Conservation (phyloP, 2,113 vertebrate genomes). For the Sula dactylatra region DNA sequence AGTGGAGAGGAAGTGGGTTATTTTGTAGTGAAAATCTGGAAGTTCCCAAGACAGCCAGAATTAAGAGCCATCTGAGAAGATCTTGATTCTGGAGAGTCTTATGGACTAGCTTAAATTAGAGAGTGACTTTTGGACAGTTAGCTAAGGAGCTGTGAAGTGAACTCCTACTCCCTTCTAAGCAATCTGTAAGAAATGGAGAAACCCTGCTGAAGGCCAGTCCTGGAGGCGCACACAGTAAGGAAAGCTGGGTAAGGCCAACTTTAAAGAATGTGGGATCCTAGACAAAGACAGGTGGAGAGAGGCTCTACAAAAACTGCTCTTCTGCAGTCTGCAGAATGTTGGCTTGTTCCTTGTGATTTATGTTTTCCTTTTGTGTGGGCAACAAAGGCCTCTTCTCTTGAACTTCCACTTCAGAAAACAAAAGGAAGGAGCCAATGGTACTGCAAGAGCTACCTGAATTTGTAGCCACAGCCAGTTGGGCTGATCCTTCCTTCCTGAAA, state of each 20-base stretch:
- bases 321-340: background rate
- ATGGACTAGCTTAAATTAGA: background rate
- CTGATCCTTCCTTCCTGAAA: background rate
- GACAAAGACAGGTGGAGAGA: background rate
- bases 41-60: background rate
- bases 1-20: background rate
- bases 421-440: background rate
- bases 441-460: background rate
- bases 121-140: background rate
- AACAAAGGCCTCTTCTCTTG: background rate
- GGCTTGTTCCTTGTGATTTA: background rate
- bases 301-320: background rate
- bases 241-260: background rate
- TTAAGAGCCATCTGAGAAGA: background rate
- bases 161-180: background rate
- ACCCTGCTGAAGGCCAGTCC: background rate
- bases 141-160: background rate
- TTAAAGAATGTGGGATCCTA: background rate
- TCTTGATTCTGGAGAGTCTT: background rate
- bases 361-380: background rate
- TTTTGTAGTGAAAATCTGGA: background rate
- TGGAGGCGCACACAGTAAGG: background rate
- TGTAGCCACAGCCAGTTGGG: background rate
- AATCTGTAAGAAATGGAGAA: background rate
- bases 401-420: background rate